Percentiles rank a stretch among this genome's conserved stretches.
Evolutionary conservation across 2,888 invertebrate genomes (phyloP).

Genomic region (Drosophila yooni): DNA sequence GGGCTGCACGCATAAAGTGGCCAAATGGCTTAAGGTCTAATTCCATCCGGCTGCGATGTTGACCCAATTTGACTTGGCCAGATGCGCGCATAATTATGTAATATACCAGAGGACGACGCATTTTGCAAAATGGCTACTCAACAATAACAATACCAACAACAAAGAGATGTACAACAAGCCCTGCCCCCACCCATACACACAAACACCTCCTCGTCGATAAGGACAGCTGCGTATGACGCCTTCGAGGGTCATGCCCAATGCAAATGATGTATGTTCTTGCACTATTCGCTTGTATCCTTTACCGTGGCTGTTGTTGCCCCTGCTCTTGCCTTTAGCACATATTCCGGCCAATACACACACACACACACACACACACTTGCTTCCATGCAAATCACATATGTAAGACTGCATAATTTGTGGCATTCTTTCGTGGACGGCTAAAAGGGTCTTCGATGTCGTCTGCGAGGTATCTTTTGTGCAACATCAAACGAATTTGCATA

Average conservation of each 20-base stretch:
- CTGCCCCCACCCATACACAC: not conserved
- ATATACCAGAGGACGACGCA: conserved; percentile 31
- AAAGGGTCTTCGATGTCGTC: conserved; percentile 47
- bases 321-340: conserved; percentile 34
- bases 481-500: conserved; percentile 82
- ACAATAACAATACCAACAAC: conserved; percentile 25
- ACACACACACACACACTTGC: conserved; percentile 8
- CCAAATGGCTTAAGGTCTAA: conserved; percentile 36
- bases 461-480: conserved; percentile 60
- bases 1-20: conserved; percentile 54
- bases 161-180: conserved; percentile 18
- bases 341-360: conserved; percentile 15
- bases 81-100: conserved; percentile 72
- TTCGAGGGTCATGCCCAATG: conserved; percentile 72
- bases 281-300: conserved; percentile 44
- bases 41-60: conserved; percentile 16
- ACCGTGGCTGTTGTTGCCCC: conserved; percentile 37
- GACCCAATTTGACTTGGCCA: conserved; percentile 47
- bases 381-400: conserved; percentile 7
- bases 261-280: conserved; percentile 60
- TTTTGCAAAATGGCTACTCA: conserved; percentile 30
- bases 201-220: conserved; percentile 32
- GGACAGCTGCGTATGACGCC: conserved; percentile 67
- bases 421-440: conserved; percentile 42
- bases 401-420: conserved; percentile 59